Conservation (phyloP, 2,797 vertebrate genomes). For the Oreochromis mossambicus region DNA sequence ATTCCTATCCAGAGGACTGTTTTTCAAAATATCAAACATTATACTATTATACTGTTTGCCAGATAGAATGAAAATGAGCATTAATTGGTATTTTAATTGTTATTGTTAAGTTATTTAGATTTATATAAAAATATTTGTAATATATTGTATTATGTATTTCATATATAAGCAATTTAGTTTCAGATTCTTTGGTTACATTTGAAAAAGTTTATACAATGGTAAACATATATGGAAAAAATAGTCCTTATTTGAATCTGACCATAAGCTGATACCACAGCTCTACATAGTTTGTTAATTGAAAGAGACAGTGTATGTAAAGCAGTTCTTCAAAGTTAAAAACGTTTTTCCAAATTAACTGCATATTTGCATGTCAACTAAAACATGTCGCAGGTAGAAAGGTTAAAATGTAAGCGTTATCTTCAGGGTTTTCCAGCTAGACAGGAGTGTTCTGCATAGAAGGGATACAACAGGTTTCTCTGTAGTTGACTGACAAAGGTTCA, state of each 20-base stretch:
- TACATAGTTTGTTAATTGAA: neutral
- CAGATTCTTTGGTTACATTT: neutral
- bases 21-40: neutral
- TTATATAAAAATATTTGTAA: neutral
- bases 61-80: neutral
- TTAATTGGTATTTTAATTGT: neutral
- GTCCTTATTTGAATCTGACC: neutral
- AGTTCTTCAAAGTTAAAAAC: neutral
- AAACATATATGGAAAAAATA: neutral
- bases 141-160: neutral
- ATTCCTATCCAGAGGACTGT: neutral
- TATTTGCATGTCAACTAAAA: neutral
- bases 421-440: neutral
- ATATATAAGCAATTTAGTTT: neutral
- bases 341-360: neutral
- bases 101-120: neutral
- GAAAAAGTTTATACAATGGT: neutral
- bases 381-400: neutral
- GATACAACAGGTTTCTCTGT: neutral
- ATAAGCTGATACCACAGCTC: neutral
- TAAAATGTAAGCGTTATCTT: neutral
- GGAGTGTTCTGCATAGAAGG: neutral
- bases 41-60: neutral
- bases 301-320: neutral
- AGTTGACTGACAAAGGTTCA: neutral